Conservation (phyloP, 2,113 vertebrate species). For the Aspiorhynchus laticeps region DNA sequence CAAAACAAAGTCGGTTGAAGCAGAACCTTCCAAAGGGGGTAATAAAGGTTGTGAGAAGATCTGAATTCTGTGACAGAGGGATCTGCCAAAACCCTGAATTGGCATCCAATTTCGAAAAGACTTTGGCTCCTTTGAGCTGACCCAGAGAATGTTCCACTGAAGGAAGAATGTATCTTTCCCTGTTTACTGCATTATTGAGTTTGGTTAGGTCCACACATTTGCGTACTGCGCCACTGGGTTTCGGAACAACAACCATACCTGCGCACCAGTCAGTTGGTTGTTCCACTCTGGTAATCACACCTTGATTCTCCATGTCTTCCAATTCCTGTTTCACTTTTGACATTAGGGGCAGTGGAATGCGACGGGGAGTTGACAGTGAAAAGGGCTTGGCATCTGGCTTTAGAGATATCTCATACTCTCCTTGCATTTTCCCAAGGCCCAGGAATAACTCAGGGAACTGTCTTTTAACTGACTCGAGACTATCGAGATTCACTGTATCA, state of each 20-base stretch:
- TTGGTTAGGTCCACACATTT: slow-evolving; percentile 43
- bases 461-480: neutral
- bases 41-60: neutral
- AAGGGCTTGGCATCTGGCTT: slow-evolving; percentile 1
- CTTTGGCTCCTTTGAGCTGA: no score
- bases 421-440: neutral
- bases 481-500: neutral
- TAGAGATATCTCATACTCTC: neutral
- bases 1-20: slow-evolving; percentile 45
- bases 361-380: slow-evolving; percentile 11
- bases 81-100: slow-evolving; percentile 9
- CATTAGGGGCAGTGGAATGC: slow-evolving; percentile 31
- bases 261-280: slow-evolving; percentile 21
- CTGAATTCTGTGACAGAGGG: neutral
- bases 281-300: slow-evolving; percentile 36
- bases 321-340: slow-evolving; percentile 38
- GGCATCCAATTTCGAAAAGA: neutral
- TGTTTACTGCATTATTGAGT: no score
- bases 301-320: slow-evolving; percentile 18
- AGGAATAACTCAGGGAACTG: neutral
- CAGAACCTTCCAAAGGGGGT: slow-evolving; percentile 38
- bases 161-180: no score
- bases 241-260: slow-evolving; percentile 6
- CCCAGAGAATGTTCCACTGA: no score
- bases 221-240: neutral